Base-by-base conservation (phyloP, 2,888 invertebrate genomes). In the Hypena proboscidalis region DNA sequence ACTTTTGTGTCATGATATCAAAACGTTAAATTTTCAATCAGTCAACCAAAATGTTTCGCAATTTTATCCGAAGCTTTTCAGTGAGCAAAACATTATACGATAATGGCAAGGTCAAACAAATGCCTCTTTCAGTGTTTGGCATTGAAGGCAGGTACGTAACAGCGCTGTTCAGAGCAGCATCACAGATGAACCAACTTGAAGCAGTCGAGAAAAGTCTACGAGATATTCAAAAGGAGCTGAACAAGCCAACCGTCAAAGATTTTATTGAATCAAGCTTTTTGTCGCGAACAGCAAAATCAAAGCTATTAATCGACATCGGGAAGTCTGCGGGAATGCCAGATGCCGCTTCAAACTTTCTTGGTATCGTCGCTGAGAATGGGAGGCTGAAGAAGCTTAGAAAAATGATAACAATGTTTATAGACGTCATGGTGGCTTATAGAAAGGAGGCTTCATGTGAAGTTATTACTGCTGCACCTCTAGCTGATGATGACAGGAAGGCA, bases 371-470 rank as follows among this genome's bases (percentile, higher is more conserved):
- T 25, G 85, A 87, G 62, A 89, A 89, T 41, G 84, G 84, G 1
- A 75, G 89, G 4, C 49, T 89, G 8, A 87, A 84, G 53, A 46
- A 70, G 40, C 61, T 88, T 7, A 64, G 64, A 21, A 74, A 74
- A 13, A 87, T 89, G 72, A 77, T 88, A 15, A 76, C 26, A 5
- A 68, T 80, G 70, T 88, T 81, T 47, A 60, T 75, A 0, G 40
- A 62, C 0, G 76, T 88, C 1, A 88, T 89, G 89, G 78, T 82
- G 2, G 87, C 87, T 0, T 85, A 89, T 40, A 77, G 84, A 21
- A 85, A 87, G 9, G 81, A 86, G 31, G 82, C 83, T 1, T 54
- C 82, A 0, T 88, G 88, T 43, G 87, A 88, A 51, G 85, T 88
- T 0, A 86, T 87, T 32, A 88, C 88, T 1, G 85, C 87, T 1